Conservation (phyloP, 2,113 vertebrate species). For the Pelecanus crispus region DNA sequence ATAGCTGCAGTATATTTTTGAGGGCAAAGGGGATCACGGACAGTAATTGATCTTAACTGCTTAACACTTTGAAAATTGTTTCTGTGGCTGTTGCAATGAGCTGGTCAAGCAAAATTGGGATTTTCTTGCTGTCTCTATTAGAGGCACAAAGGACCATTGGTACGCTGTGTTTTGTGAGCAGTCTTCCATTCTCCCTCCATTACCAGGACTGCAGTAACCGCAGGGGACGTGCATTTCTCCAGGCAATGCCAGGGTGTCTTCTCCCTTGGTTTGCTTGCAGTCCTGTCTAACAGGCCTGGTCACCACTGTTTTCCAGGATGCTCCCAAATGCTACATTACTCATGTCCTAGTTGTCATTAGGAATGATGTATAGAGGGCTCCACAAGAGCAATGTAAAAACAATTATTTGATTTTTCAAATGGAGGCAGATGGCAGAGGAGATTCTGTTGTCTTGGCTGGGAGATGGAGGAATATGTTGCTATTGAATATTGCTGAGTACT, state of each 20-base stretch:
- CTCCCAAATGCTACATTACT: rapidly evolving
- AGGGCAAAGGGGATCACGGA: neutral
- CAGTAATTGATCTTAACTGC: neutral
- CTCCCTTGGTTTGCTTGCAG: neutral
- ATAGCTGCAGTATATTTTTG: neutral
- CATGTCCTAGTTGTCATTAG: neutral
- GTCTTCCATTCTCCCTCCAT: neutral
- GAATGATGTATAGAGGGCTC: neutral
- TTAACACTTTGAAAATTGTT: neutral
- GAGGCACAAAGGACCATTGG: rapidly evolving
- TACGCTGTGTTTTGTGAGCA: neutral
- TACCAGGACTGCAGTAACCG: rapidly evolving
- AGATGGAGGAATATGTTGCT: neutral
- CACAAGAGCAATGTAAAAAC: neutral
- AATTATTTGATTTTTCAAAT: neutral
- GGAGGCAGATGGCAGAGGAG: neutral
- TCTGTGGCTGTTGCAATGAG: neutral
- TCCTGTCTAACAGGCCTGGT: neutral
- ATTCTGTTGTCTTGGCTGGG: neutral
- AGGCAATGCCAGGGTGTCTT: neutral
- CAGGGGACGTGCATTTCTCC: neutral
- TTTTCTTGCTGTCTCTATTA: neutral
- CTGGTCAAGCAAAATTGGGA: neutral
- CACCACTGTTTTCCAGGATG: neutral
- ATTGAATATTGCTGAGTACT: neutral